phyloP scores from a whole-genome alignment of 2,888 invertebrate species.

The Eupithecia centaureata region DNA sequence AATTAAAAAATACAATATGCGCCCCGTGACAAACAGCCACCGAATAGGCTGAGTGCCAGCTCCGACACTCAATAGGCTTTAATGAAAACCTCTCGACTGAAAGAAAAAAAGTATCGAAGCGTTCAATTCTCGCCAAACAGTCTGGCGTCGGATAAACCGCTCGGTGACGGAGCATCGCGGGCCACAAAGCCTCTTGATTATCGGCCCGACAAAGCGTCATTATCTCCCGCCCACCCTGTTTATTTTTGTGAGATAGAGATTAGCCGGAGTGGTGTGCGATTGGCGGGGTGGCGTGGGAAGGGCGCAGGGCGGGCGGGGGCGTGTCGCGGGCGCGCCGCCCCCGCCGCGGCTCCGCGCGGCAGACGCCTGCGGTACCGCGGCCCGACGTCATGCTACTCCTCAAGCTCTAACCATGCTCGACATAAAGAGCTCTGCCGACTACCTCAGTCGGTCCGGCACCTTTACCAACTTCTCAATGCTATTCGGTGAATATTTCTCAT shows the following conservation, averaged over 20 bases:
- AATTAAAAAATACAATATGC: slow-evolving; percentile 68
- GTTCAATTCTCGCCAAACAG: slow-evolving; percentile 76
- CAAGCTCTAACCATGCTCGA: slow-evolving; percentile 89
- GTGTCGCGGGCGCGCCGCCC: slow-evolving; percentile 55
- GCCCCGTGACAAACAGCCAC: slow-evolving; percentile 61
- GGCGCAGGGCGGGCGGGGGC: slow-evolving; percentile 59
- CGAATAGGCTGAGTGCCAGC: slow-evolving; percentile 50
- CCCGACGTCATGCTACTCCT: slow-evolving; percentile 58
- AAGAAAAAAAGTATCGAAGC: slow-evolving; percentile 54
- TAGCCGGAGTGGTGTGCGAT: slow-evolving; percentile 77
- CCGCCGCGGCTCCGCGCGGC: slow-evolving; percentile 33
- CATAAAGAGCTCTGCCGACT: slow-evolving; percentile 96
- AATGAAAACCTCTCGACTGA: slow-evolving; percentile 56
- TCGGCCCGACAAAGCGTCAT: slow-evolving; percentile 73
- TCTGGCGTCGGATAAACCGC: slow-evolving; percentile 66
- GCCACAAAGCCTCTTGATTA: slow-evolving; percentile 81
- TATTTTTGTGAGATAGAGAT: slow-evolving; percentile 84
- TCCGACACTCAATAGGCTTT: slow-evolving; percentile 57
- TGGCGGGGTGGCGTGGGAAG: slow-evolving; percentile 62
- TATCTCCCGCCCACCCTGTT: slow-evolving; percentile 82
- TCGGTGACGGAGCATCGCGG: slow-evolving; percentile 72
- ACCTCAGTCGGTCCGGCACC: slow-evolving; percentile 94
- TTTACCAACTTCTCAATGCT: slow-evolving; percentile 98
- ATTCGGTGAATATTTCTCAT: slow-evolving; percentile 88
- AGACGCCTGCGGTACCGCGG: slow-evolving; percentile 43